Conservation (phyloP, 2,888 invertebrate species). For the Lasioglossum malachurum region DNA sequence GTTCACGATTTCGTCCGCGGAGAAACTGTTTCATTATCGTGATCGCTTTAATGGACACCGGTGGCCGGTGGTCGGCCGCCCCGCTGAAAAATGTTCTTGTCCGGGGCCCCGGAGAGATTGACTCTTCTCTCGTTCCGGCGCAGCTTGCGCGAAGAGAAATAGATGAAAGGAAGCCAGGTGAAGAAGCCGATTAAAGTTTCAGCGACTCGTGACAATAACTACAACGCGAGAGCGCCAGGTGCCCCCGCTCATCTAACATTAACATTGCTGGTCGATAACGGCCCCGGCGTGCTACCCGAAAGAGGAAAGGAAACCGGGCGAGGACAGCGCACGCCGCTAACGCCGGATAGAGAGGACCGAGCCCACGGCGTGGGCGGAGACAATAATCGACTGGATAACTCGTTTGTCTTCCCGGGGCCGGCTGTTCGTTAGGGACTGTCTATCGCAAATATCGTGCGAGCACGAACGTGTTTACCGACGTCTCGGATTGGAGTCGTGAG, state of each 20-base stretch:
- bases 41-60: constrained; percentile 18
- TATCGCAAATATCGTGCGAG: constrained; percentile 71
- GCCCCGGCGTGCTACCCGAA: constrained; percentile 39
- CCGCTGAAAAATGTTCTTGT: constrained; percentile 8
- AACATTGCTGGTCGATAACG: constrained; percentile 71
- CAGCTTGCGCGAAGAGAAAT: constrained; percentile 20
- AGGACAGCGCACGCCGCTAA: not conserved
- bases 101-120: not conserved
- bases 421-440: constrained; percentile 71
- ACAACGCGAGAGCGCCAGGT: constrained; percentile 67
- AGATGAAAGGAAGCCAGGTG: constrained; percentile 61
- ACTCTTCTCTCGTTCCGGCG: not conserved
- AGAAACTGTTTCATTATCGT: constrained; percentile 10
- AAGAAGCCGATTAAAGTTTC: constrained; percentile 73
- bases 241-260: constrained; percentile 71
- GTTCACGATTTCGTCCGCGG: not conserved
- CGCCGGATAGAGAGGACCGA: constrained; percentile 36
- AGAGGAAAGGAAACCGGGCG: constrained; percentile 28
- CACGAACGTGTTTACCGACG: constrained; percentile 70
- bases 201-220: constrained; percentile 71
- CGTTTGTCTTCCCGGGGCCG: constrained; percentile 69
- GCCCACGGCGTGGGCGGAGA: constrained; percentile 68
- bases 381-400: constrained; percentile 75
- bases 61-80: constrained; percentile 6
- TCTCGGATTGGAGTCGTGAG: constrained; percentile 72